phyloP scores from a whole-genome alignment of 2,113 vertebrate genomes.

The Willisornis vidua region DNA sequence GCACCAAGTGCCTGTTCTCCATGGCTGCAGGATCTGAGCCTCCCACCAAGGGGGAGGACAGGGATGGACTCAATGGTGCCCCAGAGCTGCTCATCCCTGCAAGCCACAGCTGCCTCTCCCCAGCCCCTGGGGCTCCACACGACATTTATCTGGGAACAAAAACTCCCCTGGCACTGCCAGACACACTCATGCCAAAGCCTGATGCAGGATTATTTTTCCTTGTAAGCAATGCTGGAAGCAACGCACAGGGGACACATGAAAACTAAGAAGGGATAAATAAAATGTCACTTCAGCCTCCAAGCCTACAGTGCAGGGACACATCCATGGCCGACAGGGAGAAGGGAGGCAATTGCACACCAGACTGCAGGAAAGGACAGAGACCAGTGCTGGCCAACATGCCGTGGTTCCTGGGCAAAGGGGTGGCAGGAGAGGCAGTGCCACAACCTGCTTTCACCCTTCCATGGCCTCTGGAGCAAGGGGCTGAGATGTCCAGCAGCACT shows the following conservation, averaged over 20 bases:
- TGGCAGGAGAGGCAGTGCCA: background rate
- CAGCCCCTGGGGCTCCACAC: background rate
- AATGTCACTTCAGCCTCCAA: background rate
- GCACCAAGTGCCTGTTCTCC: background rate
- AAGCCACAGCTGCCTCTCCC: background rate
- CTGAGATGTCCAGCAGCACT: background rate
- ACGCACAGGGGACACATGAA: background rate
- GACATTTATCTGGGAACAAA: background rate
- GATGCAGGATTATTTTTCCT: background rate
- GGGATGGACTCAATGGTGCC: background rate
- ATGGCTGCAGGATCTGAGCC: background rate
- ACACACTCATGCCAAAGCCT: background rate
- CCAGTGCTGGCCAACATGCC: accelerated
- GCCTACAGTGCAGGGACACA: background rate
- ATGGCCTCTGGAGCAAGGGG: background rate
- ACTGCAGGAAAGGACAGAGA: background rate
- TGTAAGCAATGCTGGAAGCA: background rate
- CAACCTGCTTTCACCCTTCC: background rate
- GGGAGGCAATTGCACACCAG: background rate
- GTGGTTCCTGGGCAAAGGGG: background rate
- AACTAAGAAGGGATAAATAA: constrained; percentile 27
- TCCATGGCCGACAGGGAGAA: accelerated
- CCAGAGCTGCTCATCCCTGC: background rate
- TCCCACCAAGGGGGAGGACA: too few relatives aligned
- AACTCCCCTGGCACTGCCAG: background rate